Conservation (phyloP, 2,113 vertebrate genomes). For the Pelvicachromis taeniatus region DNA sequence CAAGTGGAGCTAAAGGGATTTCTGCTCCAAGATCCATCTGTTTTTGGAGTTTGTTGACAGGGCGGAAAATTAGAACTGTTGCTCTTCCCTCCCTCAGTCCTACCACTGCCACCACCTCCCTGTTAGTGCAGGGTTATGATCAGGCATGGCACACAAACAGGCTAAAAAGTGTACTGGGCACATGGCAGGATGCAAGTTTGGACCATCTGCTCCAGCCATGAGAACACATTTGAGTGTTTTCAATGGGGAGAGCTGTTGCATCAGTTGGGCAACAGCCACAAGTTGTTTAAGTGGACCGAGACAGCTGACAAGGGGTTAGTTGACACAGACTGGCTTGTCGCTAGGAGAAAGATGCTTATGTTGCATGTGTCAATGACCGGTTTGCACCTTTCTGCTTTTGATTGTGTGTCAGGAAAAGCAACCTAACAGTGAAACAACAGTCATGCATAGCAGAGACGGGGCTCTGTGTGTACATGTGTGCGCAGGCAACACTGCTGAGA, state of each 20-base stretch:
- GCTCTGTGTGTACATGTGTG: neutral
- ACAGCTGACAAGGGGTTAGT: slow-evolving; percentile 16
- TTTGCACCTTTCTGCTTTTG: neutral
- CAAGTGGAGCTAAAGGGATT: slow-evolving; percentile 66
- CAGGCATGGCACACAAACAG: neutral
- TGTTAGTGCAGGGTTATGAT: neutral
- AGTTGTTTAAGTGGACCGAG: neutral
- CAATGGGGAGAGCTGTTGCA: neutral
- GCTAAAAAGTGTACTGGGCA: slow-evolving; percentile 13
- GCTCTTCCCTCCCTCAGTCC: slow-evolving; percentile 13
- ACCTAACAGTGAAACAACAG: neutral
- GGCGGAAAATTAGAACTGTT: slow-evolving; percentile 64
- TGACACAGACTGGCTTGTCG: neutral
- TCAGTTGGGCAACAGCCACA: neutral
- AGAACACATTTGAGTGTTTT: neutral
- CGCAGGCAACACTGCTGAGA: neutral
- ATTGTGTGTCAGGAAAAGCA: neutral
- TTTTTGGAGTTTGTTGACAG: slow-evolving; percentile 64
- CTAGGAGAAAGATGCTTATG: slow-evolving; percentile 9
- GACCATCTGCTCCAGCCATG: slow-evolving; percentile 34
- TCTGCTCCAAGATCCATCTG: slow-evolving; percentile 61
- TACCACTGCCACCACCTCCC: neutral
- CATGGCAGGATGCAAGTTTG: neutral
- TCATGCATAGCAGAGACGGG: neutral
- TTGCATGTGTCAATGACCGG: neutral